Base-by-base conservation (phyloP, 1,140 invertebrate genomes). In the Temnothorax longispinosus region DNA sequence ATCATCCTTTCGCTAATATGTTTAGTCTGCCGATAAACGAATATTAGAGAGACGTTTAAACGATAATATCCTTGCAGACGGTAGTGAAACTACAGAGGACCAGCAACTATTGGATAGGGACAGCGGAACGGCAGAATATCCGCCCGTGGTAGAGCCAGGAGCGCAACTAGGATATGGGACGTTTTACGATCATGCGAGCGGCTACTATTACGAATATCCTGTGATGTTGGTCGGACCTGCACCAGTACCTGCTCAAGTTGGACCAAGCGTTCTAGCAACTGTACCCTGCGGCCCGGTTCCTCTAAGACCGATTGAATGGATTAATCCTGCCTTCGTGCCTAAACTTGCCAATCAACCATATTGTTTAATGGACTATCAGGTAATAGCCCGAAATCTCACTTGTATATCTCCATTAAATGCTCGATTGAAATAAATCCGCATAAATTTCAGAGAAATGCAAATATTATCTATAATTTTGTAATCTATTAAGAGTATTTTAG, bases 251-350 rank as follows among this genome's bases (percentile, higher is more conserved):
- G 90, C 93, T 3, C 93, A 93, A 77, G 86, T 93, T 62, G 93
- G 90, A 27, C 92, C 94, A 1, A 93, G 93, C 65, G 90, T 95
- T 27, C 35, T 95, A 80, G 93, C 95, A 1, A 92, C 95, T 27
- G 92, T 96, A 88, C 93, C 95, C 0, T 96, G 95, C 76, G 93
- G 91, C 3, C 94, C 95, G 27, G 94, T 96, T 3, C 95, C 96
- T 54, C 85, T 96, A 15, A 93, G 95, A 82, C 93, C 96, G 54
- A 93, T 96, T 15, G 95, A 96, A 27, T 96, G 96, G 95, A 92
- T 96, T 85, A 95, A 96, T 90, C 95, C 95, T 77, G 92, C 93
- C 13, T 95, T 93, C 69, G 93, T 95, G 87, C 94, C 94, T 67
- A 94, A 95, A 91, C 75, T 94, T 74, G 88, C 91, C 58, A 91